These are phyloP conservation scores for Philonicus albiceps DNA, from an alignment of 2,888 invertebrate species.

Conservation along the genomic window DNA sequence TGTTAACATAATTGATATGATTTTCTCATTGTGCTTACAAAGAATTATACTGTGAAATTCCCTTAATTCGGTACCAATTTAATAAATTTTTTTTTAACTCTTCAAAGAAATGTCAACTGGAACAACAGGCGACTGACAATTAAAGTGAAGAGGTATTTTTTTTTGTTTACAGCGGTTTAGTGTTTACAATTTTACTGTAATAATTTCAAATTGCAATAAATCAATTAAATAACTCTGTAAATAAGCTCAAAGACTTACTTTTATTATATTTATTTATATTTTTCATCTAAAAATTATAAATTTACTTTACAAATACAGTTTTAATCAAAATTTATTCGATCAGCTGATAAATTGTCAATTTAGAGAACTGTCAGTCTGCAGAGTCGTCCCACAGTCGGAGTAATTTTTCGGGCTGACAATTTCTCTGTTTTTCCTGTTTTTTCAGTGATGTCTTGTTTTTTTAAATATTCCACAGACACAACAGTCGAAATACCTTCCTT, in stretches of 20 bases:
- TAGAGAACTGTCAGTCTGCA: background rate
- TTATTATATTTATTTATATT: background rate
- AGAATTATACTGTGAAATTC: background rate
- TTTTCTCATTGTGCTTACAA: background rate
- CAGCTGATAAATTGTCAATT: background rate
- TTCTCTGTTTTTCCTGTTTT: background rate
- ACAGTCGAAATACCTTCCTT: constrained; percentile 72
- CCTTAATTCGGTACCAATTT: background rate
- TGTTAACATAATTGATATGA: background rate
- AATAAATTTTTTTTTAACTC: background rate
- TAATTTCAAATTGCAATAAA: background rate
- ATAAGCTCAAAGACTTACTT: background rate
- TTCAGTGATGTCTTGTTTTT: constrained; percentile 75
- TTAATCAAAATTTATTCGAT: background rate
- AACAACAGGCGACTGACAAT: background rate
- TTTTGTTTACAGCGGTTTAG: background rate
- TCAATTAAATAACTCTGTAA: background rate
- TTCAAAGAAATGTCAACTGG: background rate
- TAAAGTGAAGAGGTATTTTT: background rate
- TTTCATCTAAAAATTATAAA: background rate
- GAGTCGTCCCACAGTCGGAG: background rate
- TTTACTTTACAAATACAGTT: background rate
- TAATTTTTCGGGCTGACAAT: background rate
- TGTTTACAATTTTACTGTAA: background rate
- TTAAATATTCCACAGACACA: constrained; percentile 73